Conservation (phyloP, 2,888 invertebrate species). For the Pristionchus japonicus region DNA sequence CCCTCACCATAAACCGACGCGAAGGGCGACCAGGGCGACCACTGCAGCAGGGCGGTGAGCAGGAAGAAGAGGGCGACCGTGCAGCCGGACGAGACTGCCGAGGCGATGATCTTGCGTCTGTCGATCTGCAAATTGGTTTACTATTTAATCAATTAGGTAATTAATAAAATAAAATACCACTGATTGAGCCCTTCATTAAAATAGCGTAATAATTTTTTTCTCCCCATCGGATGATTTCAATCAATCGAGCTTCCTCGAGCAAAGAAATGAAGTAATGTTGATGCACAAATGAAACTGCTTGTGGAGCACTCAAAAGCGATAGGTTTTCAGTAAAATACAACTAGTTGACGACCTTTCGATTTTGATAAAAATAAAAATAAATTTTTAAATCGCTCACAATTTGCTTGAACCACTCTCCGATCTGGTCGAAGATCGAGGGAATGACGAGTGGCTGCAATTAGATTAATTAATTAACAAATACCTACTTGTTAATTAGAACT, state of each 20-base stretch:
- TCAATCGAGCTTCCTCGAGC: no score
- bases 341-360: not conserved
- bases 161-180: no score
- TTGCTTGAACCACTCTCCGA: conserved; percentile 52
- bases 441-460: not conserved
- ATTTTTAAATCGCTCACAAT: no score
- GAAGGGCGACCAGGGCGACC: not conserved
- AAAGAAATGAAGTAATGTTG: no score
- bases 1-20: not conserved
- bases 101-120: not conserved
- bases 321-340: not conserved
- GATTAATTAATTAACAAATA: no score
- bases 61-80: conserved; percentile 29
- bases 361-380: no score
- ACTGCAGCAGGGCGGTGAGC: not conserved
- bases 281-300: no score
- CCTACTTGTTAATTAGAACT: no score
- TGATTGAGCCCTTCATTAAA: no score
- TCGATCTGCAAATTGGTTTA: not conserved
- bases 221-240: no score
- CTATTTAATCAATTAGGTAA: not conserved
- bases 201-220: no score
- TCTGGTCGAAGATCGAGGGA: conserved; percentile 55
- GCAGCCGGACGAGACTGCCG: not conserved
- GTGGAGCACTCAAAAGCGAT: no score